Conservation (phyloP, 2,113 vertebrate genomes). For the Rhea pennata region DNA sequence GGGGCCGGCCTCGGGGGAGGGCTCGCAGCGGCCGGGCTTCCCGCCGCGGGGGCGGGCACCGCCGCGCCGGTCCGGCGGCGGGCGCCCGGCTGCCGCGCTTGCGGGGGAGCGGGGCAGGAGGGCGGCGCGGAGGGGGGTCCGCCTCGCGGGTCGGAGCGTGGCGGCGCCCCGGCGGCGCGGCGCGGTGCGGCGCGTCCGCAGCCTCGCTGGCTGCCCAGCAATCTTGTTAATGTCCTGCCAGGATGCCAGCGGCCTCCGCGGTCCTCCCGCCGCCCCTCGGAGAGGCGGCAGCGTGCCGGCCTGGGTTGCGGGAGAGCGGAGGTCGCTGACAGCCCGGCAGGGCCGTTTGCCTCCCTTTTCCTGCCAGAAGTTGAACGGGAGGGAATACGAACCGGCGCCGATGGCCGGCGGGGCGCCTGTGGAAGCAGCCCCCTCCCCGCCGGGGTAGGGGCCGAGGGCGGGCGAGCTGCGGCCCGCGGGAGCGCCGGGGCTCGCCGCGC, state of each 20-base stretch:
- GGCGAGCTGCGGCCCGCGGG: not conserved
- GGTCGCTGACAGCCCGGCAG: not conserved
- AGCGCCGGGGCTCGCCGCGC: not conserved
- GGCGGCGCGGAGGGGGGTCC: too few species aligned
- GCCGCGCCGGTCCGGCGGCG: too few species aligned
- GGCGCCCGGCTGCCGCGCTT: too few species aligned
- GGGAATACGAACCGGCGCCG: too few species aligned
- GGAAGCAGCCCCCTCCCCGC: too few species aligned
- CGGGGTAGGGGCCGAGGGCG: too few species aligned
- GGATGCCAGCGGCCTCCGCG: not conserved
- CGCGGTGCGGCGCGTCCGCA: too few species aligned
- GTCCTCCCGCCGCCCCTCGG: not conserved
- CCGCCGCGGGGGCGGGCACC: too few species aligned
- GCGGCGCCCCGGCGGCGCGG: not conserved
- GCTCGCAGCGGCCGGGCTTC: too few species aligned
- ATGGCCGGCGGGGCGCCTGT: too few species aligned
- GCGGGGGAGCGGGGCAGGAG: too few species aligned
- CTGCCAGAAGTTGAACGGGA: not conserved
- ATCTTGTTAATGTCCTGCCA: constrained; percentile 54
- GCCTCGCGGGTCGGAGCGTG: not conserved
- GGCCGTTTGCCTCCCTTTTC: not conserved
- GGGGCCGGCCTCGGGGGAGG: too few species aligned
- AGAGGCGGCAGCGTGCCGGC: not conserved
- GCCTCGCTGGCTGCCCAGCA: not conserved
- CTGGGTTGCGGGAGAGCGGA: constrained; percentile 26